Evolutionary conservation across 1,140 invertebrate species (phyloP), one percentile per base, ranked within the genome.

Genomic region (Drosophila sp.): DNA sequence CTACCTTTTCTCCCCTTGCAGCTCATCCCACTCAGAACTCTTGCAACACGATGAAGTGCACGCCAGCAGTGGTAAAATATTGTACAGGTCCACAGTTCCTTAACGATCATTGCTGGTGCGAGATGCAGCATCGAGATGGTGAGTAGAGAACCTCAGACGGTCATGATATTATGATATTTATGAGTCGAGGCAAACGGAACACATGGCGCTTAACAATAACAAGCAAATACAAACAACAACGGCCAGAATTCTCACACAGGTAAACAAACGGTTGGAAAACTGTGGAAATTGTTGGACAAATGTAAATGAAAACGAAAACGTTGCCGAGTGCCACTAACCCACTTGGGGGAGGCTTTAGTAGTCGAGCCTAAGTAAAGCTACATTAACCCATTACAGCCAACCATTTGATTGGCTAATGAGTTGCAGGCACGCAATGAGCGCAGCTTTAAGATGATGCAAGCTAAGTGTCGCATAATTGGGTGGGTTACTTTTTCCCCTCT

Each of bases 91-190:
- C 76, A 11, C 93, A 93, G 77, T 93, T 95, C 54, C 92, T 95
- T 56, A 93, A 93, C 58, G 94, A 95, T 91, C 94, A 95, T 84
- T 95, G 94, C 80, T 95, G 94, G 89, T 95, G 94, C 89, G 94
- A 95, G 76, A 89, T 92, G 77, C 90, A 92, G 70, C 93, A 93
- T 48, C 51, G 67, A 53, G 78, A 80, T 62, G 90, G 90, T 91
- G 50, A 90, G 90, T 81, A n/a, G 8, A 13, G 25, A 38, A n/a
- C 11, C 9, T 1, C 11, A 34, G 16, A 41, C 16, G 11, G 36
- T 50, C 54, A 46, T 64, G 6, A 25, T 73, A 53, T 48, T 38
- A 54, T 64, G 56, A 77, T 74, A 72, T 83, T 83, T 83, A 76
- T 83, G 61, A 81, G 64, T 50, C 27, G 25, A 61, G 72, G 61